Percentiles rank a stretch among this genome's conserved stretches.
Evolutionary conservation across 1,140 invertebrate genomes (phyloP).

Genomic region (Drosophila bifasciata): DNA sequence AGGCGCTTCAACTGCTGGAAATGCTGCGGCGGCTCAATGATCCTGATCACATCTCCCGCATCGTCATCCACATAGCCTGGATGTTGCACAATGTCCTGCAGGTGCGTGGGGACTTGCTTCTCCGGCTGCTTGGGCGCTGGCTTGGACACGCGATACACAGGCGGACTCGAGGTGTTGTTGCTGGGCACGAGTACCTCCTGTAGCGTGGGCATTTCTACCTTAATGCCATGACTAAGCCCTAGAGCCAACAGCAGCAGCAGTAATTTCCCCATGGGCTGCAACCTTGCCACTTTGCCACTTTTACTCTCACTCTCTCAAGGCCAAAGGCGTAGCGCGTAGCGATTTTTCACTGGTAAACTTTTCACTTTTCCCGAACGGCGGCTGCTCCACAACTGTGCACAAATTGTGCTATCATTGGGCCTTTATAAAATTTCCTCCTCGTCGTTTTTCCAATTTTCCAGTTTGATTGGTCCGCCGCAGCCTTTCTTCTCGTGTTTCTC

Average conservation of each 20-base stretch:
- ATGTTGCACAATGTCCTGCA: constrained; percentile 59
- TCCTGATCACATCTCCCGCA: constrained; percentile 74
- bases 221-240: constrained; percentile 21
- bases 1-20: constrained; percentile 69
- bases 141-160: constrained; percentile 58
- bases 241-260: constrained; percentile 13
- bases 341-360: constrained; percentile 1
- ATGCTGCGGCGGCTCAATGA: constrained; percentile 71
- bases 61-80: constrained; percentile 75
- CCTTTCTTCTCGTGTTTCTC: constrained; percentile 50
- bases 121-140: constrained; percentile 54
- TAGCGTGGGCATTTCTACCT: constrained; percentile 28
- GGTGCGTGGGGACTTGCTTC: constrained; percentile 60
- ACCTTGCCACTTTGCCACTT: constrained; percentile 34
- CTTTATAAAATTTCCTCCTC: constrained; percentile 78
- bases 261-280: constrained; percentile 44
- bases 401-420: constrained; percentile 58
- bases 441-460: constrained; percentile 77
- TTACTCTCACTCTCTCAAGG: constrained; percentile 68
- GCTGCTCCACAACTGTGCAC: constrained; percentile 62
- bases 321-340: constrained; percentile 32
- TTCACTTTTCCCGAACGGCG: constrained; percentile 57
- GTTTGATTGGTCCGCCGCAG: constrained; percentile 63
- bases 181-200: constrained; percentile 1
- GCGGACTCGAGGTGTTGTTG: not conserved